A percentile compares a stretch with the other conserved stretches of the same genome.
These are phyloP conservation scores for Drosophila basisetae DNA, from an alignment of 2,888 invertebrate genomes.

Conservation along the genomic window DNA sequence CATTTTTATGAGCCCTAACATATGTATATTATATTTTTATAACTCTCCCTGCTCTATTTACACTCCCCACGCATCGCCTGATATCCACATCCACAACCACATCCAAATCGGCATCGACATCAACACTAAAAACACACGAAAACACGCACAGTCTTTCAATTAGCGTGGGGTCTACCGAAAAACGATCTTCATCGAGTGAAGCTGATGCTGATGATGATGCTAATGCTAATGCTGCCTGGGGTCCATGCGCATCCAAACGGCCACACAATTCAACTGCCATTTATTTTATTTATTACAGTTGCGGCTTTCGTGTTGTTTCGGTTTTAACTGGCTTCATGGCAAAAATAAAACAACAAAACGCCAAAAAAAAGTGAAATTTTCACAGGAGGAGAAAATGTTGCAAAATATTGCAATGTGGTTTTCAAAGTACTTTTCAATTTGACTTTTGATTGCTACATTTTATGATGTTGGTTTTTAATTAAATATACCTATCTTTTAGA, in stretches of 20 bases:
- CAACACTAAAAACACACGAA: constrained; percentile 7
- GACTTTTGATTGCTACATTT: constrained; percentile 24
- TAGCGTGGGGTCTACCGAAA: constrained; percentile 46
- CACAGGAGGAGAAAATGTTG: constrained; percentile 72
- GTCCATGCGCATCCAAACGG: constrained; percentile 46
- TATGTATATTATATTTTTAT: constrained; percentile 7
- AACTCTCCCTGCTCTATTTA: constrained; percentile 28
- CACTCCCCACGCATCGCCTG: constrained; percentile 27
- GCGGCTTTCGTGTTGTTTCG: constrained; percentile 38
- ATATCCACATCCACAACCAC: neutral
- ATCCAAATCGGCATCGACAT: neutral
- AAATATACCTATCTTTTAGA: neutral
- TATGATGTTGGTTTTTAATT: constrained; percentile 9
- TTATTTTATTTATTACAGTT: constrained; percentile 73
- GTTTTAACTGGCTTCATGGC: constrained; percentile 59
- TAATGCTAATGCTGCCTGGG: neutral
- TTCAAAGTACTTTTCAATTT: constrained; percentile 34
- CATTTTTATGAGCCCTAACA: constrained; percentile 10
- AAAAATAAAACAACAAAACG: constrained; percentile 29
- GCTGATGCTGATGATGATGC: constrained; percentile 3
- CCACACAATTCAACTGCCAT: constrained; percentile 69
- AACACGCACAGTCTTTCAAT: constrained; percentile 54
- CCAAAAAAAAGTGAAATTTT: constrained; percentile 73
- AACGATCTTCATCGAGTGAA: constrained; percentile 26
- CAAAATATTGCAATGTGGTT: constrained; percentile 49